Conservation (phyloP, 2,888 invertebrate species). For the Hydraecia micacea region DNA sequence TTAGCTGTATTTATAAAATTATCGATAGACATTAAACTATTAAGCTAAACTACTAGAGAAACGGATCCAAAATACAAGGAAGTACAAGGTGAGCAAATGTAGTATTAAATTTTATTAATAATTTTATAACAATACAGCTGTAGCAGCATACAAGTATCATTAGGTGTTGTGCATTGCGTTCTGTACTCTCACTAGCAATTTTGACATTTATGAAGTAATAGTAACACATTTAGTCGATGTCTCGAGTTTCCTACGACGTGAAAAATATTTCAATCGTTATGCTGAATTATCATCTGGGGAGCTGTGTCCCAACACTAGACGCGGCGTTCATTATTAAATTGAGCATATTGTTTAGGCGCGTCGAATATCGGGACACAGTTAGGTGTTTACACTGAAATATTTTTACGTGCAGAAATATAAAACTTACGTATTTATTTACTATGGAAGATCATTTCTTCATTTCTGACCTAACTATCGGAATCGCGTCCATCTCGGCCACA, state of each 20-base stretch:
- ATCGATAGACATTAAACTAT: conserved; percentile 74
- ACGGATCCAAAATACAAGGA: conserved; percentile 86
- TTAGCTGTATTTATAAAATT: conserved; percentile 84
- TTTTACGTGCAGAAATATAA: conserved; percentile 79
- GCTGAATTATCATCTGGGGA: conserved; percentile 49
- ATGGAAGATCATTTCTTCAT: conserved; percentile 88
- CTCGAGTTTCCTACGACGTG: conserved; percentile 81
- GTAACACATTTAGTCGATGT: conserved; percentile 90
- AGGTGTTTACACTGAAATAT: conserved; percentile 75
- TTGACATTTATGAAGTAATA: conserved; percentile 83
- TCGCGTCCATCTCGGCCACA: conserved; percentile 81
- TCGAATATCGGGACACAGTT: conserved; percentile 67
- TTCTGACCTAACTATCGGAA: conserved; percentile 87
- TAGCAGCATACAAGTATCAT: conserved; percentile 71
- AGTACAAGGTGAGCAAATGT: conserved; percentile 88
- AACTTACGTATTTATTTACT: conserved; percentile 87
- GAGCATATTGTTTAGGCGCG: conserved; percentile 83
- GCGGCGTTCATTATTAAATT: conserved; percentile 76
- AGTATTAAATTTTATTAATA: conserved; percentile 75
- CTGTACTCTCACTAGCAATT: conserved; percentile 75
- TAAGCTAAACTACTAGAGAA: conserved; percentile 84
- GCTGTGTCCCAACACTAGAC: conserved; percentile 74
- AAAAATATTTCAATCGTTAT: conserved; percentile 79
- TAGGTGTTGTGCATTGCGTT: conserved; percentile 78
- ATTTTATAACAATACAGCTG: conserved; percentile 84